These are phyloP conservation scores for Diploscapter pachys DNA, from an alignment of 1,140 invertebrate genomes.

Conservation along the genomic window DNA sequence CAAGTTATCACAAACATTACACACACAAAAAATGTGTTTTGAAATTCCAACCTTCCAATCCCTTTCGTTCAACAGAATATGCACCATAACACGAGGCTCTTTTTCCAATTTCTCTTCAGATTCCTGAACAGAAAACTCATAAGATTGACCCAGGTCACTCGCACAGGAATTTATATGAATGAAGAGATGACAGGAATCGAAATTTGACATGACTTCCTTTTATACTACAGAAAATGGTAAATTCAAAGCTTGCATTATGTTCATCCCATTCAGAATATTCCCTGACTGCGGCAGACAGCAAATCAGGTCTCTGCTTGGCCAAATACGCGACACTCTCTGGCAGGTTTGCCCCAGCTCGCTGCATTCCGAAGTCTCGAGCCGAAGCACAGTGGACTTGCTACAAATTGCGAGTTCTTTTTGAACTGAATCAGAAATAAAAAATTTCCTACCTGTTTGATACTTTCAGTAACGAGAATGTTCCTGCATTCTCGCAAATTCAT, in stretches of 20 bases:
- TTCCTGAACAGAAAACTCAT: slow-evolving; percentile 8
- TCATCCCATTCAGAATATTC: slow-evolving; percentile 15
- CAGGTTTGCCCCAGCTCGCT: slow-evolving; percentile 22
- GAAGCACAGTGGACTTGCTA: not conserved
- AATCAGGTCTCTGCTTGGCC: slow-evolving; percentile 29
- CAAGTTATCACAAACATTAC: no score
- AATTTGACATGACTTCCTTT: slow-evolving; percentile 5
- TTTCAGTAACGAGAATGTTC: slow-evolving; percentile 34
- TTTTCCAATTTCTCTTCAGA: slow-evolving; percentile 10
- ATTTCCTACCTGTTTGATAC: slow-evolving; percentile 21
- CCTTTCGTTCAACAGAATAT: slow-evolving; percentile 26
- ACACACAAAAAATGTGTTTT: not conserved
- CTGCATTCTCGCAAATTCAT: slow-evolving; percentile 19
- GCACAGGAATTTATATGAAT: not conserved
- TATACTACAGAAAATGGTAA: no score
- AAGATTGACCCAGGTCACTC: not conserved
- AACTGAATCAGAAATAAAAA: not conserved
- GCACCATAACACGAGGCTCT: slow-evolving; percentile 27
- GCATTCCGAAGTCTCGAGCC: slow-evolving; percentile 17
- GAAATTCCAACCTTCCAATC: slow-evolving; percentile 21
- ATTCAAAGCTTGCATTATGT: not conserved
- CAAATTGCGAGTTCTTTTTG: not conserved
- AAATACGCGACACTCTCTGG: slow-evolving; percentile 22
- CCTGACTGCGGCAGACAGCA: slow-evolving; percentile 23
- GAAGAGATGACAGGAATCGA: slow-evolving; percentile 7